Base-by-base conservation (phyloP, 2,113 vertebrate species). In the Spheniscus mendiculus region DNA sequence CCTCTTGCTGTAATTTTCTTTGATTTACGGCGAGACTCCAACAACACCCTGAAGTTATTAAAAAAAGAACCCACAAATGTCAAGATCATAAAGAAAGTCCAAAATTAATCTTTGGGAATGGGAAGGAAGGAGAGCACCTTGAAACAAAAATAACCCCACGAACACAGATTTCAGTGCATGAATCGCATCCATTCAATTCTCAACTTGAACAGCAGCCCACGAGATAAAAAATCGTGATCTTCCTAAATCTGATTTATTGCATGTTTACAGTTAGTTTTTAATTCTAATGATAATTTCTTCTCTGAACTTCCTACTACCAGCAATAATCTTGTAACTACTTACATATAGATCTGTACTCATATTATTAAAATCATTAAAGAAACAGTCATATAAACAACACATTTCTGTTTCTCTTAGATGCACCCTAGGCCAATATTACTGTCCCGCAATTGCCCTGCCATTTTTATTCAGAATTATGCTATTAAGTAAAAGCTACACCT, bases 1-100 rank as follows among this genome's bases (percentile, higher is more conserved):
- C 99, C 99, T 98, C 99, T 98, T 91, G 99, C 99, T 74, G 99
- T 99, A 97, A 99, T 99, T 98, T 99, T 99, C 98, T 99, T 99
- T 58, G 99, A 99, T 97, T 99, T 99, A 93, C 99, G 99, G 36
- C 99, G 99, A 56, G 99, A 99, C 98, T 99, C 99, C 98, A 99
- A 96, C 90, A 99, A 98, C 45, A 99, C 99, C 98, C 99, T 99
- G 95, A 97, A 98, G 97, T 97, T 85, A 84, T 92, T 89, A 55
- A 93, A 80, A 92, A 63, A 95, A 97, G 90, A 93, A 97, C 69
- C 93, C 93, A 93, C 92, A 95, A 90, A 76, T 29, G 36, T 96
- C 82, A 97, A 80, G 36, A 86, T 76, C 67, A 86, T 71, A 34
- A 69, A 77, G 12, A 12, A 56, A 76, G 32, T 56, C 49, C 70